Percentiles rank a stretch among this genome's conserved stretches.
Conservation (phyloP, 2,797 vertebrate species). For the Erpetoichthys calabaricus region DNA sequence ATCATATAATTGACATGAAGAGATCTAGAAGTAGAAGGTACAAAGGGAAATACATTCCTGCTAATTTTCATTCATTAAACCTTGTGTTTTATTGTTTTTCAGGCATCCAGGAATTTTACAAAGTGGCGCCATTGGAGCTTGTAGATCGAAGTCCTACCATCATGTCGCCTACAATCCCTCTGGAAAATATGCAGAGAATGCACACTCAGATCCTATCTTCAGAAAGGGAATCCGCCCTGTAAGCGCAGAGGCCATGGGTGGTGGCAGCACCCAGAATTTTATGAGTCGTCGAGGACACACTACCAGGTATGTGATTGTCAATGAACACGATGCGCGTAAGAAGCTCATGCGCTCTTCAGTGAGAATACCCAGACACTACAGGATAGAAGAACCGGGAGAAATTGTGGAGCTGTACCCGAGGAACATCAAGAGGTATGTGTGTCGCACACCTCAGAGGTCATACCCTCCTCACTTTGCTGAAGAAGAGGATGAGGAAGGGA, state of each 20-base stretch:
- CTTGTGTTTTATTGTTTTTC: constrained; percentile 5
- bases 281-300: constrained; percentile 37
- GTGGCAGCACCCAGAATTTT: constrained; percentile 38
- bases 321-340: constrained; percentile 57
- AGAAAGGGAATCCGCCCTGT: constrained; percentile 48
- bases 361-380: constrained; percentile 57
- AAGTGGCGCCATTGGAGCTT: constrained; percentile 42
- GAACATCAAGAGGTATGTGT: constrained; percentile 42
- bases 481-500: constrained; percentile 42
- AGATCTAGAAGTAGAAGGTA: no score
- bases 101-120: constrained; percentile 45
- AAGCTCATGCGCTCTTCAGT: constrained; percentile 49
- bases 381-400: constrained; percentile 47
- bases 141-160: constrained; percentile 50
- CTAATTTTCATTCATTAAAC: no score
- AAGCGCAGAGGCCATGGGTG: constrained; percentile 27
- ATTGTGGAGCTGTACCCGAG: constrained; percentile 59
- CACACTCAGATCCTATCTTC: constrained; percentile 65
- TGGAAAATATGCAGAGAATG: constrained; percentile 35
- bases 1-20: no score
- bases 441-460: constrained; percentile 29
- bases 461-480: constrained; percentile 59
- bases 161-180: constrained; percentile 37
- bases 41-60: no score
- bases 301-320: constrained; percentile 64